Evolutionary conservation across 2,113 vertebrate genomes (phyloP), one percentile per base, ranked within the genome.

Genomic region (Galbula dea): DNA sequence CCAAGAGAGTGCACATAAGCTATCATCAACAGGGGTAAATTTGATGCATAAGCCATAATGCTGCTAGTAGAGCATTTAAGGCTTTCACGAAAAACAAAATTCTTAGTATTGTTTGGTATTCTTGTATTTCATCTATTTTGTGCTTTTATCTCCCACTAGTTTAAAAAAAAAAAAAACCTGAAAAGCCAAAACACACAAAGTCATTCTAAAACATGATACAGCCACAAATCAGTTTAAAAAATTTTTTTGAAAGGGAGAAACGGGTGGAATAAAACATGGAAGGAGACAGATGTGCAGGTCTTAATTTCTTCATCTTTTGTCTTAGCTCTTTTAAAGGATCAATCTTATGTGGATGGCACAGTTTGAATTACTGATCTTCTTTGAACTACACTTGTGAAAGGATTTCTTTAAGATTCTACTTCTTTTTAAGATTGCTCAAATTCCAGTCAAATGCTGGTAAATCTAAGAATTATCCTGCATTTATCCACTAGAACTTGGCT

Each of bases 1-100:
- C 52, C 88, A 88, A 93, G 85, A 91, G 69, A 93, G 43, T 77
- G 96, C 91, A 96, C 92, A 90, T 67, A 95, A 96, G 95, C 85
- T 91, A 93, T 90, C 88, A 83, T 59, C 86, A 94, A 90, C 71
- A 39, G 43, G 69, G 46, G 39, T 74, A 65, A 88, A 90, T 71
- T 59, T 91, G 63, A 88, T 0, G 1, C 7, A 2, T 55, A 90
- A 84, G 32, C 85, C 76, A 67, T 83, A 93, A 86, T 29, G 92
- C 39, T 0, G 0, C 76, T 94, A 77, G 51, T 63, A 90, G 34
- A 83, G 37, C 2, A 0, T n/a, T 94, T 86, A 85, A 81, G 36
- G 43, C 43, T 74, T 88, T 88, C 83, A 73, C 15, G 46, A 67
- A 78, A 94, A 96, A 88, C 39, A 89, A 55, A 80, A 80, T 29